Evolutionary conservation across 2,797 vertebrate genomes (phyloP), one percentile per base, ranked within the genome.

Genomic region (Lophius americanus): DNA sequence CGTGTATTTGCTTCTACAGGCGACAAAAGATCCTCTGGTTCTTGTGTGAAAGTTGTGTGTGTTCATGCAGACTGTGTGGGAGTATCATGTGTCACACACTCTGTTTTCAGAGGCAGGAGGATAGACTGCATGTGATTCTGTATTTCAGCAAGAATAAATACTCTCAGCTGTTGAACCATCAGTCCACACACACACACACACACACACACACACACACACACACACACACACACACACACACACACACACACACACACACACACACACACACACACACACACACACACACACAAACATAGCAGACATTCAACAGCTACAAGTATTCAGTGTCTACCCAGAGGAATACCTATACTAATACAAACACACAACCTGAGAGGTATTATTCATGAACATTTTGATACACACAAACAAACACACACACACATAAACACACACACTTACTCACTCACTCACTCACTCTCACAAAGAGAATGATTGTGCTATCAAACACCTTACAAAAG

Each of bases 401-500:
- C 23, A 14, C 42, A n/a, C 67, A 66, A 44, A n/a, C 54, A 46
- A 48, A 66, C 39, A 10, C 49, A 12, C 36, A 51, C 51, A 43
- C 69, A 57, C 65, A 42, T 54, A 23, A 23, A 63, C 60, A 37
- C 56, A 50, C 49, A 55, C 42, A 6, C 57, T 6, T 13, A 42
- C 55, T 35, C 38, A 8, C 60, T 5, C 13, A 39, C 32, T 7
- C 7, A 10, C 14, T 46, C 23, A 60, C 37, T 39, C 56, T 62
- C 56, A 42, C 41, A 51, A 42, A 57, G 11, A 68, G 42, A 86
- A 71, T 62, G 63, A 79, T 60, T 62, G 75, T 52, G 56, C 65
- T 64, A 83, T 86, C 77, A 86, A 86, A 81, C 77, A 60, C 64
- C 55, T 69, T 78, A 90, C 82, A 85, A 88, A 89, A 82, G 78